Evolutionary conservation across 2,888 invertebrate genomes (phyloP), one percentile per base, ranked within the genome.

Genomic region (Isotomurus palustris): DNA sequence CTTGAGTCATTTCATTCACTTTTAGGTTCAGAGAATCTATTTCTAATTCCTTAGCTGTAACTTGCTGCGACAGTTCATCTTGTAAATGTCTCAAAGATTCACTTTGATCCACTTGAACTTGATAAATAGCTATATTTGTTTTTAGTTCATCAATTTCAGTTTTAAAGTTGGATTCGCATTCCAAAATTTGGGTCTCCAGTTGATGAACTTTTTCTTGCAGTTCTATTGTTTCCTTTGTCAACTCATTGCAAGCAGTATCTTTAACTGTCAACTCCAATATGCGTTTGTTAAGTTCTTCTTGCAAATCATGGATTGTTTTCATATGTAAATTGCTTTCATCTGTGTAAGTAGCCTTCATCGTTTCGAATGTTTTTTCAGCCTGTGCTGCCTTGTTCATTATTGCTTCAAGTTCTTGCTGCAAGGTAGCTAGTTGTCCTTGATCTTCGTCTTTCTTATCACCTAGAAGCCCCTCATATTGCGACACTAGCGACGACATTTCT

Each of bases 361-460:
- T 22, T 49, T 49, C 49, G 24, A 21, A 49, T 3, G 49, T 17
- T 29, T 29, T 3, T 35, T 49, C 49, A 35, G 49, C 49, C 6
- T n/a, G 12, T 14, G 36, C 3, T 6, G 49, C 35, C 17, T 49
- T 49, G 32, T 49, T 5, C 22, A 19, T 5, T 6, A 49, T 49
- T 6, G 32, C 17, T 49, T 49, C 49, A 12, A 49, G 21, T 29
- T 49, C 49, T 35, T 49, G 28, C 21, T 49, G 25, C 8, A 49
- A n/a, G 29, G 10, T 12, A 21, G 19, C 22, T 14, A 49, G 35
- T n/a, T 49, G 17, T 12, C 28, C 29, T 29, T 29, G 35, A 21
- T 49, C 49, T 17, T 35, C 35, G 3, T 22, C 36, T 21, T 36
- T 17, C 3, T 17, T 21, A 8, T 36, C 49, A 8, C 35, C 49